Base-by-base conservation (phyloP, 2,888 invertebrate genomes). In the Leptodirus hochenwartii region DNA sequence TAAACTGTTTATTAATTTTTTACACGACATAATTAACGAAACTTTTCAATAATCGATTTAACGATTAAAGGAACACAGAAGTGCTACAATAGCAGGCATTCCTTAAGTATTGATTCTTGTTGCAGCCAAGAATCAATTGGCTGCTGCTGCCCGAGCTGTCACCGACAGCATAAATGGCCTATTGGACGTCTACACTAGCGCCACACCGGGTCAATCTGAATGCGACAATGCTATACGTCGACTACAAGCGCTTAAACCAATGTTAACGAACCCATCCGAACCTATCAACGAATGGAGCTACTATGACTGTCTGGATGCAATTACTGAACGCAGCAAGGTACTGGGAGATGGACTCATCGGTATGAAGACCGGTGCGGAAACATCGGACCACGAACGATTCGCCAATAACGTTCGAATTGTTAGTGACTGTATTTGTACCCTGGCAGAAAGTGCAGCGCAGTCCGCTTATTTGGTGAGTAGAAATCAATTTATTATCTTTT, bases 201-300 rank as follows among this genome's bases (percentile, higher is more conserved):
- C 87, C 0, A 85, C 88, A 0, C 93, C 95, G 0, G 91, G 95
- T 0, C 91, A 93, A 59, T 87, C 84, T 52, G 95, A 96, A 50
- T 96, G 96, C 56, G 90, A 88, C 50, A 91, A 84, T 41, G 93
- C 95, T 1, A 76, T 95, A 30, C 65, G 93, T 38, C 82, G 84
- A 51, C 90, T 96, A 34, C 79, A 84, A 54, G 76, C 82, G 32
- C 71, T 84, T 53, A 67, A 76, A 12, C 76, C 81, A 2, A 61
- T 91, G 36, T 61, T 96, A 27, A 77, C 80, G 41, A 74, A 80
- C 48, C 87, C 91, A 11, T 69, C 70, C 27, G 85, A 93, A 51
- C 88, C 93, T 0, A 67, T 93, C 41, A 80, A 70, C 43, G 87
- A 87, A 40, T 69, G 73, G 32, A 78, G 82, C 0, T 96, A 95